Conservation (phyloP, 2,797 vertebrate species). For the Chrosomus eos region DNA sequence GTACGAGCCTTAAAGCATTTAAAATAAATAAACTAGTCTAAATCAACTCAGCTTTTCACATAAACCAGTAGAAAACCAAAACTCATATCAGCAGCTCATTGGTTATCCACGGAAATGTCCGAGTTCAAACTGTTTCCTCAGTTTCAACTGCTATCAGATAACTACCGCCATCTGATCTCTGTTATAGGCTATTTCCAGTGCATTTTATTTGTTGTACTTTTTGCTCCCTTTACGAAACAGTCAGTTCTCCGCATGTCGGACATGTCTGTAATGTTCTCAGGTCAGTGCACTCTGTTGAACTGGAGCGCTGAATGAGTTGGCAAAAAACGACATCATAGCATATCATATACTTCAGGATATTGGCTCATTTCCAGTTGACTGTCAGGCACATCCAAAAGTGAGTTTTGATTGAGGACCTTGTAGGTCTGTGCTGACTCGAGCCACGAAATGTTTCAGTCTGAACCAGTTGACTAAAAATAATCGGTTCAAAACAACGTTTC, state of each 20-base stretch:
- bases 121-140: background rate
- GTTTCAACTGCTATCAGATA: background rate
- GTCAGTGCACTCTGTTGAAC: background rate
- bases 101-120: background rate
- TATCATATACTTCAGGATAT: background rate
- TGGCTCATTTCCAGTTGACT: background rate
- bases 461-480: background rate
- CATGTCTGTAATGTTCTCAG: background rate
- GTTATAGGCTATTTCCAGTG: background rate
- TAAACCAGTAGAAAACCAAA: too few species aligned
- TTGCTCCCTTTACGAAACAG: background rate
- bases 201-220: background rate
- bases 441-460: background rate
- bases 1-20: too few species aligned
- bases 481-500: background rate
- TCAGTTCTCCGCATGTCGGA: background rate
- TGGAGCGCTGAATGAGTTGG: background rate
- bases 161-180: background rate
- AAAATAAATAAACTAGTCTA: too few species aligned
- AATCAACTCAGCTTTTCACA: too few species aligned
- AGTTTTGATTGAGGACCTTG: background rate
- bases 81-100: background rate
- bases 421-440: background rate
- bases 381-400: background rate
- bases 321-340: background rate